These are phyloP conservation scores for Turritopsis dohrnii DNA, from an alignment of 30 jellyfish, hydroid and myxozoan genomes.

Conservation along the genomic window DNA sequence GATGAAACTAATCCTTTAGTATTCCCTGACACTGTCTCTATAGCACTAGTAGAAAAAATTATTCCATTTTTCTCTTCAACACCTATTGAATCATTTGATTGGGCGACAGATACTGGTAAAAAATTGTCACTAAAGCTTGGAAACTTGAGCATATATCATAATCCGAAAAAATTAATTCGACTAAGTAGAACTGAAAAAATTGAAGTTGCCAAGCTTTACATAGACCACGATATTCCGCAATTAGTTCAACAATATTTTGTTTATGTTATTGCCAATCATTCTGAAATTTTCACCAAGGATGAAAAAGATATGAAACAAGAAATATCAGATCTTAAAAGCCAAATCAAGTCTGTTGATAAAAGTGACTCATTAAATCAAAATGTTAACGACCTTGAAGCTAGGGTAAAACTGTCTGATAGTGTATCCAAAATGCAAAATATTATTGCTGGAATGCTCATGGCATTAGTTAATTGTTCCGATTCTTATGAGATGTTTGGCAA, in stretches of 20 bases:
- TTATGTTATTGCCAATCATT: neutral
- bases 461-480: slow-evolving; percentile 3
- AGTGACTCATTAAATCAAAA: neutral
- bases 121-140: neutral
- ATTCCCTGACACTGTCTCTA: neutral
- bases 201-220: neutral
- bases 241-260: neutral
- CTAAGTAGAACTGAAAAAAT: neutral
- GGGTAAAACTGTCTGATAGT: neutral
- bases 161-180: neutral
- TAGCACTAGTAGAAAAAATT: neutral
- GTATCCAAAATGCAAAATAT: neutral
- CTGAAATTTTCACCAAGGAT: slow-evolving; percentile 4
- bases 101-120: neutral
- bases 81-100: neutral
- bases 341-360: neutral
- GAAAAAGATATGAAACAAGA: neutral
- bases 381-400: neutral
- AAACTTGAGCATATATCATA: neutral
- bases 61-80: slow-evolving; percentile 14
- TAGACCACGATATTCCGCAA: neutral
- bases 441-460: neutral
- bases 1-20: neutral
- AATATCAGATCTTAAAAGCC: neutral
- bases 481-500: neutral